Evolutionary conservation across 2,113 vertebrate species (phyloP).

Genomic region (Grantiella picta): DNA sequence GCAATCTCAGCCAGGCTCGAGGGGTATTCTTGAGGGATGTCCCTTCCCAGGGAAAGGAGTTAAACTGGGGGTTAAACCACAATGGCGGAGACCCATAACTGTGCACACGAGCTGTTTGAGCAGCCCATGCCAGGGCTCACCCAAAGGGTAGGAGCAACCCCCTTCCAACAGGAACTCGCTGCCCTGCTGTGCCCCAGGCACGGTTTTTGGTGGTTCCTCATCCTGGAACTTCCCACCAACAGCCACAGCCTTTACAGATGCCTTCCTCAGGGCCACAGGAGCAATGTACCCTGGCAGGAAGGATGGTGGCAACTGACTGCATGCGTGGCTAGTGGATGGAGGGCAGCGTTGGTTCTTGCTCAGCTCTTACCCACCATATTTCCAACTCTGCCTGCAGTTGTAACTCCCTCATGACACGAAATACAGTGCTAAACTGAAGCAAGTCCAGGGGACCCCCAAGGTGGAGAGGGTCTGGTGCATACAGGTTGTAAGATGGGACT

Average conservation of each 20-base stretch:
- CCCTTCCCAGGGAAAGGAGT: too few species aligned
- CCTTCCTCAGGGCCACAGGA: not conserved
- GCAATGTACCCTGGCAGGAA: not conserved
- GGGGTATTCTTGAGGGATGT: too few species aligned
- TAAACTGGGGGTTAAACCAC: not conserved
- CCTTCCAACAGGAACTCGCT: not conserved
- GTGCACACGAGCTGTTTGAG: not conserved
- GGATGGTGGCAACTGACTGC: not conserved
- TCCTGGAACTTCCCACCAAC: not conserved
- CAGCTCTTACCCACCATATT: not conserved
- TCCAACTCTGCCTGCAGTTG: not conserved
- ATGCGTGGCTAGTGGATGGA: not conserved
- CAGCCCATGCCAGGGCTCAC: not conserved
- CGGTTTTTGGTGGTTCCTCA: not conserved
- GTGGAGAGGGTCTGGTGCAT: not conserved
- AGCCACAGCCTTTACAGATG: not conserved
- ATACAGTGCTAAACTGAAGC: not conserved
- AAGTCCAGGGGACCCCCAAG: not conserved
- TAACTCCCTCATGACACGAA: not conserved
- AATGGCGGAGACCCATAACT: not conserved
- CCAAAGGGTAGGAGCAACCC: not conserved
- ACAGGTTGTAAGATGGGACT: not conserved
- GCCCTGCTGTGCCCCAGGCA: not conserved
- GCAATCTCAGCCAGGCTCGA: too few species aligned
- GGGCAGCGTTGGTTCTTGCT: not conserved